Percentiles rank a stretch among this genome's conserved stretches.
Conservation (phyloP, 2,113 vertebrate species). For the Elachura formosa region DNA sequence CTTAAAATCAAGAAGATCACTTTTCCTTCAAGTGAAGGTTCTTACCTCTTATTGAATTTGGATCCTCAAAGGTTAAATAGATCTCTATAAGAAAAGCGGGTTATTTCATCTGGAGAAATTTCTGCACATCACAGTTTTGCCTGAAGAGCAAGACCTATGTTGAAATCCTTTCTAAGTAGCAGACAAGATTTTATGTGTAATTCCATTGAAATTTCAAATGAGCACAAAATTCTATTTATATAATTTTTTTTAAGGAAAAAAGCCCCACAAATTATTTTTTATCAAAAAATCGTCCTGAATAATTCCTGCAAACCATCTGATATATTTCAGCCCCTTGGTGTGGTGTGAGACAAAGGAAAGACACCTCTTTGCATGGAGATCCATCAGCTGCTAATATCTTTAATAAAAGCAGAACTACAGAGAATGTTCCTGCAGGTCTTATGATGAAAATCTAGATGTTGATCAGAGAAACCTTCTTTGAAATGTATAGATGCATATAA, state of each 20-base stretch:
- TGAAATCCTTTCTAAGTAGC: not conserved
- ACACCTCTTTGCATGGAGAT: not conserved
- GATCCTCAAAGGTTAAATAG: not conserved
- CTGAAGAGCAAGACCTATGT: not conserved
- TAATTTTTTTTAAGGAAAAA: not conserved
- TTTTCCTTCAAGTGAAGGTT: not conserved
- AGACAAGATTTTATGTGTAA: not conserved
- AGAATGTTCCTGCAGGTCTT: not conserved
- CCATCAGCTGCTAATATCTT: not conserved
- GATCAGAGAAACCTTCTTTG: not conserved
- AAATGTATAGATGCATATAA: too few relatives aligned
- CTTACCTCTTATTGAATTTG: not conserved
- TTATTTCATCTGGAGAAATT: not conserved
- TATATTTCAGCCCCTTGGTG: not conserved
- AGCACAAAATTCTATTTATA: not conserved
- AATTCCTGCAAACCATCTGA: not conserved
- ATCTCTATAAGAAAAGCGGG: not conserved
- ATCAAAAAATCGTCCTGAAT: not conserved
- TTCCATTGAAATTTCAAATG: not conserved
- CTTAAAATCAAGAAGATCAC: not conserved
- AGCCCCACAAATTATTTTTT: fast-evolving
- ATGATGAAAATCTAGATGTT: not conserved
- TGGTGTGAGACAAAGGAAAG: not conserved
- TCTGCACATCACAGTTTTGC: not conserved
- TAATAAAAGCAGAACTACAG: not conserved